A percentile compares a stretch with the other conserved stretches of the same genome.
Evolutionary conservation across 2,888 invertebrate species (phyloP).

Genomic region (Masnerella sp.): DNA sequence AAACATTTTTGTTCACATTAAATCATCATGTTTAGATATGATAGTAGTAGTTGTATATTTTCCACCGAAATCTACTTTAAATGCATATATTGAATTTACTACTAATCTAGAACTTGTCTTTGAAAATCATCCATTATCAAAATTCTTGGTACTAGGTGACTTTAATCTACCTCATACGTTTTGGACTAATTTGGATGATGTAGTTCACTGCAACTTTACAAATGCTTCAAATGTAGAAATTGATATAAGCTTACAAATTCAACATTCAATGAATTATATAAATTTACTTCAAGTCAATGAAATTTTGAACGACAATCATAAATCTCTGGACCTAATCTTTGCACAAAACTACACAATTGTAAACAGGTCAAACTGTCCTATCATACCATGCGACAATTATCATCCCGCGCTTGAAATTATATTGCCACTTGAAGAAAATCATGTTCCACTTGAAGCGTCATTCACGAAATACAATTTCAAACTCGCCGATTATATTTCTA

Average conservation of each 20-base stretch:
- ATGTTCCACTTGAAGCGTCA: too few relatives aligned
- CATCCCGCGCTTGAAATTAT: background rate
- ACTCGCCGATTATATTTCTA: too few relatives aligned
- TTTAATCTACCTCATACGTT: background rate
- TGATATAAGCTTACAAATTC: background rate
- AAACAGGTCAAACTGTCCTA: background rate
- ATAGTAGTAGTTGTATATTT: background rate
- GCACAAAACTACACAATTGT: background rate
- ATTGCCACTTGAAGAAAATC: background rate
- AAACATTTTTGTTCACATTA: background rate
- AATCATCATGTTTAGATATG: background rate
- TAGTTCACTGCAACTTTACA: background rate
- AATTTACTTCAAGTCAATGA: background rate
- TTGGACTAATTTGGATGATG: background rate
- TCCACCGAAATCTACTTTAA: background rate
- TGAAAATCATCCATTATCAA: background rate
- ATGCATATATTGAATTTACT: background rate
- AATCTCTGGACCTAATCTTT: background rate
- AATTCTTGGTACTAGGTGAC: background rate
- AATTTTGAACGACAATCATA: background rate
- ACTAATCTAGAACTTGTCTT: background rate
- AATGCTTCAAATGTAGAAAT: background rate
- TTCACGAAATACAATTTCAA: too few relatives aligned
- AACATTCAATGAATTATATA: background rate
- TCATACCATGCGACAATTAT: background rate